These are phyloP conservation scores for Zelostemma sp. DNA, from an alignment of 1,140 invertebrate genomes.

Conservation along the genomic window DNA sequence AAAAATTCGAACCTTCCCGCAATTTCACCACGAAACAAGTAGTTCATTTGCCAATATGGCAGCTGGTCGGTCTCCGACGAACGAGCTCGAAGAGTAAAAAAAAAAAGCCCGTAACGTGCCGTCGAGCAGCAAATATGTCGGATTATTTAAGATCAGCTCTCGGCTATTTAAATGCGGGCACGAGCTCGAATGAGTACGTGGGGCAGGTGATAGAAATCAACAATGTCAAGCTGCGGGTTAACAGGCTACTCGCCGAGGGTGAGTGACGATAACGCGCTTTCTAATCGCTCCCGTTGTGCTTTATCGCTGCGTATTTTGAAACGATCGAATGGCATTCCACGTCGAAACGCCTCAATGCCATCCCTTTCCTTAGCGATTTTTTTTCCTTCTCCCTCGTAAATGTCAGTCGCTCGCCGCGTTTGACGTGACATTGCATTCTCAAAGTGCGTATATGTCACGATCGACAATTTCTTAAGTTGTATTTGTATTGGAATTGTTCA, in stretches of 20 bases:
- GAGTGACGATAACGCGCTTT: constrained; percentile 58
- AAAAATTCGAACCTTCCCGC: too few species aligned
- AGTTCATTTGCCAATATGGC: too few species aligned
- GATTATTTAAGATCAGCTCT: constrained; percentile 66
- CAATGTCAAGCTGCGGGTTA: constrained; percentile 89
- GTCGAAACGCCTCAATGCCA: not conserved
- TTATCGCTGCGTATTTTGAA: constrained; percentile 8
- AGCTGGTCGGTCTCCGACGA: too few species aligned
- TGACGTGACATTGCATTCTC: constrained; percentile 12
- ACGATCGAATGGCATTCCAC: constrained; percentile 4
- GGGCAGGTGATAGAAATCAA: constrained; percentile 91
- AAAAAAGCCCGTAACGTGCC: constrained; percentile 35
- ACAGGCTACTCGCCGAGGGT: constrained; percentile 95
- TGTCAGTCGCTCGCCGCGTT: constrained; percentile 53
- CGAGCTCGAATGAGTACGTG: constrained; percentile 83
- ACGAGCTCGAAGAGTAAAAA: constrained; percentile 50
- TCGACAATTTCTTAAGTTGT: too few species aligned
- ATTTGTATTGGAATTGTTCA: too few species aligned
- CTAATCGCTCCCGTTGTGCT: constrained; percentile 15
- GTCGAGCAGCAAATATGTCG: constrained; percentile 57
- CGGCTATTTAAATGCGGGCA: constrained; percentile 62
- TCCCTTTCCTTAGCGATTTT: constrained; percentile 1
- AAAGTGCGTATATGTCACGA: not conserved
- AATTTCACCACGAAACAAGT: too few species aligned
- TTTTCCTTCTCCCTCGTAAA: constrained; percentile 22